These are phyloP conservation scores for Morelia viridis DNA, from an alignment of 2,797 vertebrate genomes.

Conservation along the genomic window DNA sequence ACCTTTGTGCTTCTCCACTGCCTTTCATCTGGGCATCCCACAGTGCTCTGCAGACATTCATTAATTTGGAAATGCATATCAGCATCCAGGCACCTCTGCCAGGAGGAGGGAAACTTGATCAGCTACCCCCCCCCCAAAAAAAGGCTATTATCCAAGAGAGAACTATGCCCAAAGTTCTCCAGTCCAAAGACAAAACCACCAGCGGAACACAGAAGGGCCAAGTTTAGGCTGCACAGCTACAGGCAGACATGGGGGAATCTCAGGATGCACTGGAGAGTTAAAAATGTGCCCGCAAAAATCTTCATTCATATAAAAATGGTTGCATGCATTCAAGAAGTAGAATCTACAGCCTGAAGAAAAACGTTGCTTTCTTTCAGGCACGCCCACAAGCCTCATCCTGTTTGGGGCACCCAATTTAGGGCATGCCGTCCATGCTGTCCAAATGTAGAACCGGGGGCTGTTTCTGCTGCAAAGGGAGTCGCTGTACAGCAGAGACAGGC, in stretches of 20 bases:
- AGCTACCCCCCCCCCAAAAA: neutral
- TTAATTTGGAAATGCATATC: slow-evolving; percentile 8
- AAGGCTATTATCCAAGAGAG: neutral
- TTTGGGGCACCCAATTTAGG: neutral
- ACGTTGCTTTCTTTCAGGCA: neutral
- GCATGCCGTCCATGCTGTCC: neutral
- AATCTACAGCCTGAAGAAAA: neutral
- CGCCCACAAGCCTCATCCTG: neutral
- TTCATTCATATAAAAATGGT: neutral
- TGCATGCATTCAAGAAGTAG: neutral
- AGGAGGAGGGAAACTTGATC: slow-evolving; percentile 2
- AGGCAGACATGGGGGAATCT: neutral
- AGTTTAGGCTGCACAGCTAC: neutral
- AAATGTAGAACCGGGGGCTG: neutral
- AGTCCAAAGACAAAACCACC: neutral
- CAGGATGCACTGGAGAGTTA: neutral
- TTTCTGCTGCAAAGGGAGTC: neutral
- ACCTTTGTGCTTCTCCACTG: slow-evolving; percentile 27
- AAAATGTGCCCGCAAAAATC: neutral
- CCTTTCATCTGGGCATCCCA: slow-evolving; percentile 43
- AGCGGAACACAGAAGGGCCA: neutral
- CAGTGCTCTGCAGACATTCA: slow-evolving; percentile 7
- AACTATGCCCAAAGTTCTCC: neutral
- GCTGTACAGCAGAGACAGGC: neutral
- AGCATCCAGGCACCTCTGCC: slow-evolving; percentile 26